Evolutionary conservation across 2,113 vertebrate genomes (phyloP), one percentile per base, ranked within the genome.

Genomic region (Rhodinocichla rosea): DNA sequence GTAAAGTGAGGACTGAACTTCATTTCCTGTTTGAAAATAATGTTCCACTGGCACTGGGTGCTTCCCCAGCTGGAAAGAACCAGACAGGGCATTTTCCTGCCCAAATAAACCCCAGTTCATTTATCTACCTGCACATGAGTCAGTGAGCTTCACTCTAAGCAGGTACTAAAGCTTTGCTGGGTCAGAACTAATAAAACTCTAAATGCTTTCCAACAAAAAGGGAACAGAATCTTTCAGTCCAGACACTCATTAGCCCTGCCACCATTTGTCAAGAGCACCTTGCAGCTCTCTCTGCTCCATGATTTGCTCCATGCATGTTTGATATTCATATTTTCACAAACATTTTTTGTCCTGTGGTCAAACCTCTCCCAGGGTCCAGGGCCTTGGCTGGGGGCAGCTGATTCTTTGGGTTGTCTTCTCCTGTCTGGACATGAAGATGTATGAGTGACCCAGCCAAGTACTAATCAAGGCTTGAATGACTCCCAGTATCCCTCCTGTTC

Each of bases 381-480:
- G 52, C 77, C n/a, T 59, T 71, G 73, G 44, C 53, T 80, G 40
- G 30, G 71, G 55, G 73, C 77, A 71, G 82, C 32, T 76, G 27
- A 42, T 88, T 76, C 76, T 65, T 92, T 50, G 52, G 39, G 28
- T 57, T 77, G 56, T 57, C 78, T 37, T 74, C 42, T 84, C 44
- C 92, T 84, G 1, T 8, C 0, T 2, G 85, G 76, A 52, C 56
- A 26, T 39, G 76, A 77, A 89, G 75, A 94, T 65, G 68, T 50
- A 55, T 80, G 50, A 20, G 32, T 78, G 79, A 90, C 92, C 69
- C 81, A 40, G 60, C 63, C 67, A 87, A 92, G 91, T 56, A 44
- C 95, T 94, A 94, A 95, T 95, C 94, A 91, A 91, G 47, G 91
- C 68, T 75, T 82, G 81, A 96, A 94, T 65, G 68, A 57, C 88